Base-by-base conservation (phyloP, 2,888 invertebrate species). In the Nomada ferruginata region DNA sequence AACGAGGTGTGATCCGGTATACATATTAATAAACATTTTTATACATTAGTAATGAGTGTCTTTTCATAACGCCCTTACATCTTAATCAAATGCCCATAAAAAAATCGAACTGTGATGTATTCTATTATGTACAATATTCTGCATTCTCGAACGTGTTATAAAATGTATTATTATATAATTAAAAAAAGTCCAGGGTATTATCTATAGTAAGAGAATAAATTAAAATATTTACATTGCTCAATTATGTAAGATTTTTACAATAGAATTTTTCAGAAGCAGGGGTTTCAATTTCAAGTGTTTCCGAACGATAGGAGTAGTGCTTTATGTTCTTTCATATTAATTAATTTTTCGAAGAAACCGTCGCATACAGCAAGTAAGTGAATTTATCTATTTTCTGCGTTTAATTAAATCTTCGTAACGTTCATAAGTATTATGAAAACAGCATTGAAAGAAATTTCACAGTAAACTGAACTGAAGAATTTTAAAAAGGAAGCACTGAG, bases 281-380 rank as follows among this genome's bases (percentile, higher is more conserved):
- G 84, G 84, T 80, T 84, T 80, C 84, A 84, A 83, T 83, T 84
- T 84, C 55, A 55, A 68, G 20, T 36, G 52, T 57, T 55, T 65
- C n/a, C 18, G 53, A 60, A 57, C n/a, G 26, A 29, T 66, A 55
- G 64, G 52, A 61, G 70, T 57, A 78, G 42, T 69, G 15, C n/a
- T 78, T 36, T 55, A 36, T 50, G 52, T 60, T 36, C 36, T 66
- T 55, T 44, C 11, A 57, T 15, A 26, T 20, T 13, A 55, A 18
- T 20, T 57, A 0, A 13, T 50, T 59, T 50, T 52, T 53, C 11
- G 61, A 76, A 15, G 5, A 42, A 75, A 61, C 47, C 47, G 7
- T n/a, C 36, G 55, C n/a, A 53, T 11, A 53, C 42, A 79, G 26
- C 13, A 53, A 65, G 47, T 13, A 47, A 23, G 18, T 26, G 36